Conservation (phyloP, 2,888 invertebrate species). For the Scelioninae gen. 1 region DNA sequence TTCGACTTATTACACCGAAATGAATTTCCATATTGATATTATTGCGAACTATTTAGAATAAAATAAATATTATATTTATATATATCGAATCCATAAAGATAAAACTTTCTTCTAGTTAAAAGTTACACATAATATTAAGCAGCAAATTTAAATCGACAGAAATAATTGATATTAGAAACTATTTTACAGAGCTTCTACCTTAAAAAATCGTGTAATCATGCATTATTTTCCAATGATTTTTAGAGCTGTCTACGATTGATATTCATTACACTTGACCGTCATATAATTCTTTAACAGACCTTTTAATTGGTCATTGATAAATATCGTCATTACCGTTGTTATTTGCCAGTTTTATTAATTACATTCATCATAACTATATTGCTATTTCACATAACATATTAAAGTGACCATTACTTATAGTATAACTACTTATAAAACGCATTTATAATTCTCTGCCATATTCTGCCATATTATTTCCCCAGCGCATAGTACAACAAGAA, state of each 20-base stretch:
- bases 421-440: conserved; percentile 20
- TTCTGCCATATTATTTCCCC: no score
- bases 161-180: conserved; percentile 27
- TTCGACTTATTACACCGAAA: conserved; percentile 27
- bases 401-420: conserved; percentile 31
- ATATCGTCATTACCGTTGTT: conserved; percentile 20
- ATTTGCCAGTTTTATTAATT: conserved; percentile 40
- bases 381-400: conserved; percentile 23
- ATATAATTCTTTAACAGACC: conserved; percentile 20
- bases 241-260: conserved; percentile 3
- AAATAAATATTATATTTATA: conserved; percentile 8
- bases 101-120: conserved; percentile 32
- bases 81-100: conserved; percentile 1
- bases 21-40: conserved; percentile 28
- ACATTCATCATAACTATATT: conserved; percentile 23
- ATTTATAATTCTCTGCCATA: conserved; percentile 16
- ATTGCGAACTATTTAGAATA: conserved; percentile 8
- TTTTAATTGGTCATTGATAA: conserved; percentile 36
- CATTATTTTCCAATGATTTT: conserved; percentile 9
- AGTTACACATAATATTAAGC: conserved; percentile 7
- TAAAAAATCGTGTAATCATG: background rate
- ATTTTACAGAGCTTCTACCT: background rate
- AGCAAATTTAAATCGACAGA: background rate
- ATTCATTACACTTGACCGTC: conserved; percentile 26
- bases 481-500: background rate